These are phyloP conservation scores for Protobothrops flavoviridis DNA, from an alignment of 2,113 vertebrate species.

Conservation along the genomic window DNA sequence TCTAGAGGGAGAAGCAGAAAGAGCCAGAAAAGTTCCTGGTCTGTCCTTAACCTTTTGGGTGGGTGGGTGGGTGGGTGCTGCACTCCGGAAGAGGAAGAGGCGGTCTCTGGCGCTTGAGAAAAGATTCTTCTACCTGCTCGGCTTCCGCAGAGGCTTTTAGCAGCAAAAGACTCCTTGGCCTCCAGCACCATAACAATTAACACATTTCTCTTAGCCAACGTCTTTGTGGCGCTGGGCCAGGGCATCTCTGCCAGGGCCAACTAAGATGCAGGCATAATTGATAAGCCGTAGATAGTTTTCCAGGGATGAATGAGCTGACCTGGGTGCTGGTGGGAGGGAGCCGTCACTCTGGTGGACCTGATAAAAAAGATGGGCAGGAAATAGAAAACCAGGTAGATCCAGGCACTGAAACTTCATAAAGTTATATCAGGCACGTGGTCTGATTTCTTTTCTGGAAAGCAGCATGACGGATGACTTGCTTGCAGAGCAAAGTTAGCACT, in stretches of 20 bases:
- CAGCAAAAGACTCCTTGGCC: not conserved
- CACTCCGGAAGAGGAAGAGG: not conserved
- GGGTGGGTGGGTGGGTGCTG: not conserved
- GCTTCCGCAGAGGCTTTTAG: not conserved
- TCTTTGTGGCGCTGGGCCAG: not conserved
- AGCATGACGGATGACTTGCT: not conserved
- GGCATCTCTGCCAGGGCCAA: not conserved
- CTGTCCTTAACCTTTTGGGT: not conserved
- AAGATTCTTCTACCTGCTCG: not conserved
- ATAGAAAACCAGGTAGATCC: not conserved
- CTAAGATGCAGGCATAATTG: not conserved
- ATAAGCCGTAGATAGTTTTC: not conserved
- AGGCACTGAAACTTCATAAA: not conserved
- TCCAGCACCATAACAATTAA: not conserved
- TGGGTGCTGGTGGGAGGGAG: not conserved
- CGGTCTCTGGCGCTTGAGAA: not conserved
- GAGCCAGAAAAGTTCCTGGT: no score
- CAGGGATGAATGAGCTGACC: not conserved
- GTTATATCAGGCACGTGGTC: not conserved
- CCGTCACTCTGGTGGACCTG: not conserved
- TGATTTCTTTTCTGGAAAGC: not conserved
- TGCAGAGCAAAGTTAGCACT: no score
- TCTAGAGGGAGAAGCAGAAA: not conserved
- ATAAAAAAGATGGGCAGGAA: not conserved
- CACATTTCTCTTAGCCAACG: not conserved